These are phyloP conservation scores for Scomberomorus guttatus DNA, from an alignment of 2,797 vertebrate species.

Conservation along the genomic window DNA sequence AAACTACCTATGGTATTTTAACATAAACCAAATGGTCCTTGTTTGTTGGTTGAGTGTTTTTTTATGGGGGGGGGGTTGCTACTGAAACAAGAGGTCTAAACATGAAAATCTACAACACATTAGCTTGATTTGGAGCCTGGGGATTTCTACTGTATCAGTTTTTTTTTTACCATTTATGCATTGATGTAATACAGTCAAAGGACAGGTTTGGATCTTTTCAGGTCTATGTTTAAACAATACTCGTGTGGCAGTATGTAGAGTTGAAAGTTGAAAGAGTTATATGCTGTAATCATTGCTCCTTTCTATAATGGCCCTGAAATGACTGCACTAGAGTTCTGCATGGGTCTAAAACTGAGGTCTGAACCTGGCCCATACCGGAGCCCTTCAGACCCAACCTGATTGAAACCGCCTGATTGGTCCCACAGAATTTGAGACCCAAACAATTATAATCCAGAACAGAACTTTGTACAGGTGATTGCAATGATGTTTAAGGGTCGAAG, in stretches of 20 bases:
- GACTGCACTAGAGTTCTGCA: no score
- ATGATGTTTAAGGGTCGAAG: no score
- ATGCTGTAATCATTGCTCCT: not conserved
- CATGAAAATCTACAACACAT: not conserved
- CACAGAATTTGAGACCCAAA: no score
- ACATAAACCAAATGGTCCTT: not conserved
- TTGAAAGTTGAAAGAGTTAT: not conserved
- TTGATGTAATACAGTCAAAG: not conserved
- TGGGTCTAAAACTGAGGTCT: no score
- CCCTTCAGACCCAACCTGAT: no score
- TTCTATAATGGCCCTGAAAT: not conserved
- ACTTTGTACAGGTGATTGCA: no score
- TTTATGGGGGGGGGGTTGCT: no score
- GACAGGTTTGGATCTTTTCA: not conserved
- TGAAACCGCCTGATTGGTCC: no score
- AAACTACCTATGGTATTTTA: constrained; percentile 11
- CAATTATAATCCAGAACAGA: no score
- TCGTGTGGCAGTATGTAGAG: not conserved
- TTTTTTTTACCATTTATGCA: not conserved
- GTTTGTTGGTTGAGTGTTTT: constrained; percentile 2
- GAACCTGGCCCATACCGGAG: no score
- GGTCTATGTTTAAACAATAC: not conserved
- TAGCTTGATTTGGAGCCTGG: not conserved
- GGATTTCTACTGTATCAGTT: not conserved
- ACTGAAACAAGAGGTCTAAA: not conserved